Percentiles rank a stretch among this genome's conserved stretches.
phyloP scores from a whole-genome alignment of 1,140 invertebrate genomes.

The Papilio polyxenes region DNA sequence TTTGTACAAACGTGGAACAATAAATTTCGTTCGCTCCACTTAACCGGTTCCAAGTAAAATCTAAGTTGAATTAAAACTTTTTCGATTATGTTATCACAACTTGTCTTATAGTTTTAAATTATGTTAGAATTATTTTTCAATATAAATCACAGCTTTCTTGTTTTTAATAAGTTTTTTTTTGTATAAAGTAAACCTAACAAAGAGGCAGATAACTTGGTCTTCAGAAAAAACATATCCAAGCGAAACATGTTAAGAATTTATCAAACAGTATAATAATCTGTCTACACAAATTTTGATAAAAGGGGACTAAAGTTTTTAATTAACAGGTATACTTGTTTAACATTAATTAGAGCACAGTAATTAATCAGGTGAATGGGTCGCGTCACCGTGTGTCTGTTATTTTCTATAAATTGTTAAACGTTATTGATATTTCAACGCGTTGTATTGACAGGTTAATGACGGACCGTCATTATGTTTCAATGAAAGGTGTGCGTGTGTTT shows the following conservation, averaged over 20 bases:
- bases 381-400: slow-evolving; percentile 1
- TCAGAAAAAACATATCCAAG: too few species aligned
- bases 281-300: background rate
- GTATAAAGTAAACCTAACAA: background rate
- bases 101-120: slow-evolving; percentile 11
- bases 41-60: background rate
- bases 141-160: background rate
- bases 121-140: background rate
- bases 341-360: background rate
- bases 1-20: slow-evolving; percentile 10
- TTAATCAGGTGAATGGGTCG: slow-evolving; percentile 15
- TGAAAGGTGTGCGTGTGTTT: slow-evolving; percentile 11
- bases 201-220: background rate
- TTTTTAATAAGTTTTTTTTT: background rate
- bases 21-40: slow-evolving; percentile 21
- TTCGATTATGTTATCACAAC: slow-evolving; percentile 17
- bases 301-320: background rate
- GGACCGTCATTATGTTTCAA: slow-evolving; percentile 11
- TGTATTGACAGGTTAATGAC: slow-evolving; percentile 8
- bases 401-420: slow-evolving; percentile 9
- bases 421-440: slow-evolving; percentile 24
- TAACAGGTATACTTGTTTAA: background rate
- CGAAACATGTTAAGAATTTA: background rate
- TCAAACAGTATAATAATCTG: background rate
- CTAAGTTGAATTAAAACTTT: slow-evolving; percentile 18